Evolutionary conservation across 2,113 vertebrate species (phyloP), one percentile per base, ranked within the genome.

Genomic region (Coptodon bakossiorum): DNA sequence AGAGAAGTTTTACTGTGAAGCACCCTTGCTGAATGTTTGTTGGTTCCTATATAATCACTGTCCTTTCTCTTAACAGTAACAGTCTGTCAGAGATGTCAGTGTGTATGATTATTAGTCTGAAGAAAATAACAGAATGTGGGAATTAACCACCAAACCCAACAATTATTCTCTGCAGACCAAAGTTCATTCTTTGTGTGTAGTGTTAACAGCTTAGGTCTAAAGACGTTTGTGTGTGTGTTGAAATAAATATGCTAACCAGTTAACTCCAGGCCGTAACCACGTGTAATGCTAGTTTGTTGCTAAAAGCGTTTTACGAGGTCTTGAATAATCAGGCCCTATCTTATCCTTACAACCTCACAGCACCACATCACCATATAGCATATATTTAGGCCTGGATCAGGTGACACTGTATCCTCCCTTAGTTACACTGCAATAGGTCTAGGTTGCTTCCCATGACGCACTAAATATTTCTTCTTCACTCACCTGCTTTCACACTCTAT

Each of bases 371-470:
- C 59, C 17, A n/a, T 0, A 0, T 3, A 66, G 9, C 29, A 19
- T 59, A 59, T 29, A 29, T 29, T 29, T 59, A 29, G 27, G 56
- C 27, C 27, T 59, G 5, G 56, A 59, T 36, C 1, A 38, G 61
- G 34, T 38, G 61, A 36, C 36, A 1, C 34, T 38, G 10, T 0
- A 0, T 66, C 61, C 19, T 66, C 19, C 61, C 10, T 22, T 66
- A 38, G 61, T 1, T 66, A 2, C 34, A 66, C 31, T 13, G 61
- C 61, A 66, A 66, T 2, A 38, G 34, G 34, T 34, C 31, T 36
- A 12, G 4, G 9, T 1, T 38, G 31, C 34, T 5, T 66, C 34
- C 61, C 19, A 13, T 22, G 61, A 7, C 0, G 4, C 34, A 66
- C 61, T 36, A 3, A 36, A 1, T 13, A 66, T 13, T 38, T 66